phyloP scores from a whole-genome alignment of 2,113 vertebrate species.

The Fregata magnificens region DNA sequence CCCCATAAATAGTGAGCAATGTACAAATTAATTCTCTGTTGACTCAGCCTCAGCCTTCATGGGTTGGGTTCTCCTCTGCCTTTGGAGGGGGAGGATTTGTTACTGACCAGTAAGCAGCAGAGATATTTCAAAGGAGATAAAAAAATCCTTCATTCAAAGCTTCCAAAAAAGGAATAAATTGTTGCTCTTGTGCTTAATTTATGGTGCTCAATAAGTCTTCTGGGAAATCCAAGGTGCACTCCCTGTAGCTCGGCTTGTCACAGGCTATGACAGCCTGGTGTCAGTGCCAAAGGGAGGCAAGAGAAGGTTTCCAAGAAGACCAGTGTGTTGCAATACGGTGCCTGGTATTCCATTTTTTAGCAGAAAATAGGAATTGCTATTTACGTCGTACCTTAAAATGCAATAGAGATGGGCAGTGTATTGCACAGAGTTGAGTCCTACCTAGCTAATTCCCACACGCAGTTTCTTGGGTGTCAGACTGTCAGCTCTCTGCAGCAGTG shows the following conservation, averaged over 20 bases:
- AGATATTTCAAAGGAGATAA: neutral
- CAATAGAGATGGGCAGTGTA: too few species aligned
- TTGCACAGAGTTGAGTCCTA: neutral
- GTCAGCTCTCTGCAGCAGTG: too few species aligned
- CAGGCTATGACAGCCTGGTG: neutral
- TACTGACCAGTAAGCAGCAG: neutral
- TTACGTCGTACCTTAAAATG: rapidly evolving
- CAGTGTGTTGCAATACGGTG: rapidly evolving
- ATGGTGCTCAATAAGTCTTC: neutral
- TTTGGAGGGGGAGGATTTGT: neutral
- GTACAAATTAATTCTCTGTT: neutral
- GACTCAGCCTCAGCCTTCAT: neutral
- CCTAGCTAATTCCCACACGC: rapidly evolving
- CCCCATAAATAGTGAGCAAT: neutral
- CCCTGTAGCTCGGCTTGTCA: neutral
- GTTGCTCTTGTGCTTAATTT: neutral
- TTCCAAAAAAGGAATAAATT: conserved; percentile 48
- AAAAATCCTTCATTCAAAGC: neutral
- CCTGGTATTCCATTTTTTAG: rapidly evolving
- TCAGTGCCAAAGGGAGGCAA: neutral
- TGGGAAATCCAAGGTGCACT: neutral
- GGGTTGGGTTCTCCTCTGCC: neutral
- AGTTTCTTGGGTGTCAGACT: rapidly evolving
- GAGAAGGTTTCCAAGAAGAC: neutral
- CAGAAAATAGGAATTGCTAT: neutral